Base-by-base conservation (phyloP, 1,140 invertebrate species). In the Phymastichus coffea region DNA sequence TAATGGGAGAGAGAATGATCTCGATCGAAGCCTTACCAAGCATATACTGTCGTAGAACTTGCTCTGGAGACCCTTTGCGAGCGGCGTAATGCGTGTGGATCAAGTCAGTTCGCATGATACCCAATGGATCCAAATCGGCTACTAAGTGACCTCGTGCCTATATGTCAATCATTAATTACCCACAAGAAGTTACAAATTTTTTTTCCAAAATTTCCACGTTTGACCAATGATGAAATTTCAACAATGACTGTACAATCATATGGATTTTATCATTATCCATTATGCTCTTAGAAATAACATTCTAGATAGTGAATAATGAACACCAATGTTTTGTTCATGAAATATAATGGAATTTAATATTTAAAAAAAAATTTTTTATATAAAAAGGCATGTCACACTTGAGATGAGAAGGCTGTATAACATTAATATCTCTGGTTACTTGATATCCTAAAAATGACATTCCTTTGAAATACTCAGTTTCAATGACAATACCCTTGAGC, bases 81-180 rank as follows among this genome's bases (percentile, higher is more conserved):
- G 85, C 82, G 67, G 80, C 79, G 71, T 82, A 83, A 75, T 82
- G 81, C 63, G 78, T 80, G 65, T 83, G 80, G 69, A 83, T 82
- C 75, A 75, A 78, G 75, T 84, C 83, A 72, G 81, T 82, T 80
- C 83, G 82, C 79, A 81, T 89, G 81, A 93, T 92, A 83, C 87
- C 88, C 73, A 98, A 85, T 67, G 96, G 96, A 85, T 98, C 95
- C 83, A 97, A 81, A 80, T 94, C 90, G 70, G 96, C 92, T 71
- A 94, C 91, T 82, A 95, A 88, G 84, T 98, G 96, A 78, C 96
- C 96, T 79, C 94, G 89, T 77, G 93, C 89, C 94, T 97, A 84
- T 70, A 73, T 73, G 67, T 55, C 65, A 78, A 76, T 66, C 67
- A 72, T 75, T 65, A 72, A 70, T 70, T 46, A 64, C 67, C 68